phyloP scores from a whole-genome alignment of 2,113 vertebrate species.

The Corynorhinus townsendii region DNA sequence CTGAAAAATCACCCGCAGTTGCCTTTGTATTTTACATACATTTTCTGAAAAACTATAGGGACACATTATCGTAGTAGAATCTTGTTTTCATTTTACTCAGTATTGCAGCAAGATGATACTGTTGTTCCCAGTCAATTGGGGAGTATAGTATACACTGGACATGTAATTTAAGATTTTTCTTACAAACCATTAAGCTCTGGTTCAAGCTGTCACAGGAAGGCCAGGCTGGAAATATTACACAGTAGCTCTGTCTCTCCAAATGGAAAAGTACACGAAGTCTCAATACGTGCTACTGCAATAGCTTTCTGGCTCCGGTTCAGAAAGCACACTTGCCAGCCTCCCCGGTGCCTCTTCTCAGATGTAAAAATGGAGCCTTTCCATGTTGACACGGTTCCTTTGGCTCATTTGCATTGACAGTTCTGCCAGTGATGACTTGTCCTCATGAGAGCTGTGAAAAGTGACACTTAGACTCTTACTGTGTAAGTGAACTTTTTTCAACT shows the following conservation, averaged over 20 bases:
- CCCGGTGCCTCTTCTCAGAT: conserved; percentile 18
- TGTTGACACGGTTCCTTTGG: neutral
- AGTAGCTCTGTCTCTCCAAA: neutral
- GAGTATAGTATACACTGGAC: neutral
- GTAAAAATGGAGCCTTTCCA: neutral
- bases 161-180: neutral
- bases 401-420: neutral
- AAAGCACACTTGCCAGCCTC: neutral
- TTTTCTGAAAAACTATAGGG: neutral
- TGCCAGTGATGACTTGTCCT: neutral
- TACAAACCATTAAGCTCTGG: neutral
- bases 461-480: neutral
- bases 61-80: neutral
- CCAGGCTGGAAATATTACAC: neutral
- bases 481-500: neutral
- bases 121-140: neutral
- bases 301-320: neutral
- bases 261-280: conserved; percentile 54
- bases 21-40: neutral
- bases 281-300: neutral
- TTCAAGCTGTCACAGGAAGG: conserved; percentile 5
- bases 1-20: neutral
- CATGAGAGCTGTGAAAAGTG: neutral
- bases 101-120: neutral
- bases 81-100: neutral